These are phyloP conservation scores for Cliona cf. orientalis DNA, from an alignment of 37 sponge, comb jelly and placozoan genomes.

Conservation along the genomic window DNA sequence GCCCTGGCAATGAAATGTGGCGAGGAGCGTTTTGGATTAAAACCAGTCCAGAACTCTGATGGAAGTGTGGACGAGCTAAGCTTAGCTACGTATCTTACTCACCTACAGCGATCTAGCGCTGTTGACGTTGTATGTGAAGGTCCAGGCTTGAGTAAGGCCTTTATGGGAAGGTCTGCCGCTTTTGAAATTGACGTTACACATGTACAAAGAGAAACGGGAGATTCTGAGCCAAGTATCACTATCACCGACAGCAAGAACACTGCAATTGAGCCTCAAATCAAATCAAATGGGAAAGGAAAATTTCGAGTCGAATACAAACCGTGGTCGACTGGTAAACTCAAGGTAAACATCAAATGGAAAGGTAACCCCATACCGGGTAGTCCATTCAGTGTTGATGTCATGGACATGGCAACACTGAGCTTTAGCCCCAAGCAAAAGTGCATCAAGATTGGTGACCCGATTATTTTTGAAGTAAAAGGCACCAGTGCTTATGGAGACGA, in stretches of 20 bases:
- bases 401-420: constrained; percentile 53
- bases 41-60: constrained; percentile 78
- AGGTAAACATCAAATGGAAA: constrained; percentile 66
- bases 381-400: constrained; percentile 57
- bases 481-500: too few species aligned
- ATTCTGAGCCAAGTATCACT: constrained; percentile 53
- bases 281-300: constrained; percentile 21
- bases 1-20: constrained; percentile 67
- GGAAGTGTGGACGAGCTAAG: constrained; percentile 86
- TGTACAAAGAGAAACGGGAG: constrained; percentile 55
- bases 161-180: constrained; percentile 53
- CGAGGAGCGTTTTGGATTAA: constrained; percentile 61
- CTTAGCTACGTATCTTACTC: constrained; percentile 71
- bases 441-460: constrained; percentile 44
- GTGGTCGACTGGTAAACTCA: constrained; percentile 32
- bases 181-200: constrained; percentile 71
- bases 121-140: constrained; percentile 49
- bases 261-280: constrained; percentile 18
- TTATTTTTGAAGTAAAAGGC: constrained; percentile 48
- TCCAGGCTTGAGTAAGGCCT: constrained; percentile 57
- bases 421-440: constrained; percentile 52
- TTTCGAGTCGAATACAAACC: constrained; percentile 69
- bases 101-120: constrained; percentile 66
- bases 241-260: constrained; percentile 18
- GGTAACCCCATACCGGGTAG: constrained; percentile 58